A percentile compares a stretch with the other conserved stretches of the same genome.
Conservation (phyloP, 2,888 invertebrate species). For the Zhuqinia jingwanae region DNA sequence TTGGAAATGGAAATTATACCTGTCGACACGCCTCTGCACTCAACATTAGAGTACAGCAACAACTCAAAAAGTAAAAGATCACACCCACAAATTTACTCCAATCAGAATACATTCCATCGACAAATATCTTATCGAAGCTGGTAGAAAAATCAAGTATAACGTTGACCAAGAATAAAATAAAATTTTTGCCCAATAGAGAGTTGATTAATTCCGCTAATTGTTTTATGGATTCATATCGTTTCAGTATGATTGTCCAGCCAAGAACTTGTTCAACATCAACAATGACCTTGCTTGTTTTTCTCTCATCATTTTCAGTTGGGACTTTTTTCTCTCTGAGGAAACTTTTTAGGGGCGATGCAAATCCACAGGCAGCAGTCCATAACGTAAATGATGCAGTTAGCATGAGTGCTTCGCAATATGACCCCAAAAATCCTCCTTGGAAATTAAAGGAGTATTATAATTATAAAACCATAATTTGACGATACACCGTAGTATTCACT, state of each 20-base stretch:
- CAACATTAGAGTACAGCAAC: neutral
- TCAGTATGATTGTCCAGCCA: neutral
- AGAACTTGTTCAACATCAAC: too few relatives aligned
- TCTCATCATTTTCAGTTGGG: too few relatives aligned
- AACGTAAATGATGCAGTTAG: neutral
- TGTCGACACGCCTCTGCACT: neutral
- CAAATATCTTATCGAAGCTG: slow-evolving; percentile 30
- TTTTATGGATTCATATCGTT: neutral
- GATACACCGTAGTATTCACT: too few relatives aligned
- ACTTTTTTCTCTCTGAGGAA: too few relatives aligned
- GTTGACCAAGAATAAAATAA: neutral
- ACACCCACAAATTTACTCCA: slow-evolving; percentile 12
- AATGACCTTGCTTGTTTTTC: too few relatives aligned
- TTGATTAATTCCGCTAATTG: neutral
- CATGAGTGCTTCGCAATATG: neutral
- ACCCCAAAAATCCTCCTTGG: neutral
- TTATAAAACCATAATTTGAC: too few relatives aligned
- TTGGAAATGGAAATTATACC: neutral
- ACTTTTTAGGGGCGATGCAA: neutral
- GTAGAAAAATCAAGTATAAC: neutral
- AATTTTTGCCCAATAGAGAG: neutral
- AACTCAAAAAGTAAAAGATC: neutral
- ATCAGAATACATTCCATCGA: neutral
- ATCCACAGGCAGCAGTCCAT: neutral
- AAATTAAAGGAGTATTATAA: too few relatives aligned